Evolutionary conservation across 2,888 invertebrate genomes (phyloP), one percentile per base, ranked within the genome.

Genomic region (Andrena fulva): DNA sequence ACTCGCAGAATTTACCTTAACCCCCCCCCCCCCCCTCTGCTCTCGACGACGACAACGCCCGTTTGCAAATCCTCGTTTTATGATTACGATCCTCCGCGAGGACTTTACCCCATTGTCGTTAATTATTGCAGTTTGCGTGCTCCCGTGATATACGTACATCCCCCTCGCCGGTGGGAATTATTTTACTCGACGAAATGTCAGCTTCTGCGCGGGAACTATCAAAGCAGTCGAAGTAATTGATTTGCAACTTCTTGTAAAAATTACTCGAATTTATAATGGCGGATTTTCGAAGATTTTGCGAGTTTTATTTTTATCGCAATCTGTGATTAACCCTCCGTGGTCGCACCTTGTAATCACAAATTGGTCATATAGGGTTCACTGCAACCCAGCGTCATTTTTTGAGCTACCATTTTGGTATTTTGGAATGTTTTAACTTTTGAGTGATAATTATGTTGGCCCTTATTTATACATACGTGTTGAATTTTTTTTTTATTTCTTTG

Each of bases 1-100:
- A 60, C 70, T 67, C 59, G 8, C 4, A 27, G 66, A 71, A 81
- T 82, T 82, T 73, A 67, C 68, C 76, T 69, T 59, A 64, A 60
- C 54, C 24, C 12, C 63, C 20, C 20, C 20, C 20, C 0, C 8
- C 56, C 42, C 12, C 64, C 12, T 42, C 35, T 10, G 29, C 48
- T 33, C 52, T 16, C 48, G n/a, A 2, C 27, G 24, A 42, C n/a
- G 29, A 2, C 16, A 16, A 6, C 56, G 5, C 20, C 6, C 10
- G 42, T 62, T 33, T 20, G 29, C 29, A 12, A 70, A 67, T 70
- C 48, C 54, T 67, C 54, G 20, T 60, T 80, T 80, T 62, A 63
- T 16, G 35, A 66, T 77, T 66, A 64, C 70, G 54, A 71, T 66
- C 60, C 31, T 16, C 35, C 70, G n/a, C 24, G 10, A 3, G 31